A percentile compares a stretch with the other conserved stretches of the same genome.
Evolutionary conservation across 2,888 invertebrate genomes (phyloP).

Genomic region (Heliconius charithonia): DNA sequence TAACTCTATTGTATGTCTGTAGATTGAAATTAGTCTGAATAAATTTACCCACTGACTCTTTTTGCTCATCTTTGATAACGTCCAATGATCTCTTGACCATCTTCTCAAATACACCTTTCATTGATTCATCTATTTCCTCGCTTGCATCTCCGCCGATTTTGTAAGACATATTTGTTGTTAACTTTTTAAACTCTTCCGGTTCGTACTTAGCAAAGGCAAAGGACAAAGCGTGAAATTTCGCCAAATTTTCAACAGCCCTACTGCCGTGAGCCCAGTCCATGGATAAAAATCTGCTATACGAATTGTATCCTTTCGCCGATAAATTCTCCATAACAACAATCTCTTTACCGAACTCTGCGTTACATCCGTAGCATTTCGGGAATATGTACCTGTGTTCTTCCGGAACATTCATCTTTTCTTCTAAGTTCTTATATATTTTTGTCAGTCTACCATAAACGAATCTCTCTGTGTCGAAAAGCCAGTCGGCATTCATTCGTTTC

Average conservation of each 20-base stretch:
- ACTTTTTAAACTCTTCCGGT: conserved; percentile 59
- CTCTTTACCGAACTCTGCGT: conserved; percentile 54
- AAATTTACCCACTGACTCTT: conserved; percentile 50
- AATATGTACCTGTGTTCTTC: conserved; percentile 55
- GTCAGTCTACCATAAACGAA: conserved; percentile 58
- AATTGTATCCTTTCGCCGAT: conserved; percentile 55
- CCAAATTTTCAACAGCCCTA: conserved; percentile 59
- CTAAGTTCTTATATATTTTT: conserved; percentile 54
- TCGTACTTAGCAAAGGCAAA: conserved; percentile 54
- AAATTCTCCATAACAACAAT: conserved; percentile 68
- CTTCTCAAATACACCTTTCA: conserved; percentile 40
- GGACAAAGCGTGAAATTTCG: conserved; percentile 72
- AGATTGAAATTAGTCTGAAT: conserved; percentile 43
- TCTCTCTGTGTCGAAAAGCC: conserved; percentile 58
- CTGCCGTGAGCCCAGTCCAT: conserved; percentile 66
- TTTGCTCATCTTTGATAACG: conserved; percentile 54
- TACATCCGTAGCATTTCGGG: conserved; percentile 60
- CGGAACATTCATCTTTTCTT: conserved; percentile 54
- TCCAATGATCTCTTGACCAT: conserved; percentile 47
- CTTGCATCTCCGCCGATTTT: conserved; percentile 22
- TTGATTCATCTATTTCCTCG: conserved; percentile 34
- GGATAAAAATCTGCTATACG: conserved; percentile 59
- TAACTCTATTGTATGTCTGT: conserved; percentile 45
- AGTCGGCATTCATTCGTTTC: conserved; percentile 45
- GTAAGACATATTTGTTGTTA: conserved; percentile 49